Evolutionary conservation across 1,140 invertebrate genomes (phyloP).

Genomic region (Drosophila rufa): DNA sequence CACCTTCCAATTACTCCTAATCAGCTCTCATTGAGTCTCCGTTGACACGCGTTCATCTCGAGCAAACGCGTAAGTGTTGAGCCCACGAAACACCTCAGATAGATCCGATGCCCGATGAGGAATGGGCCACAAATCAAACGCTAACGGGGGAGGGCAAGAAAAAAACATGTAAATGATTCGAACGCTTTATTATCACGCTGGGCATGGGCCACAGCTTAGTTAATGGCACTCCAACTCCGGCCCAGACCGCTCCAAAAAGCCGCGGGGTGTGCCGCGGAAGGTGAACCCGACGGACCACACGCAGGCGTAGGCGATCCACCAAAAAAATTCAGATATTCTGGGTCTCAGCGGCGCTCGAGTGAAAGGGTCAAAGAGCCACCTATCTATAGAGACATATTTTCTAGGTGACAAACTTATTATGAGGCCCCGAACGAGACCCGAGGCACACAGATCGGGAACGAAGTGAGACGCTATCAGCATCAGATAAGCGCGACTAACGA

Average conservation of each 20-base stretch:
- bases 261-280: conserved; percentile 55
- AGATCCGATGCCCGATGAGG: conserved; percentile 20
- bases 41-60: conserved; percentile 28
- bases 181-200: conserved; percentile 75
- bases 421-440: conserved; percentile 13
- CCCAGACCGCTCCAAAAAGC: conserved; percentile 40
- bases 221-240: conserved; percentile 60
- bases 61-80: conserved; percentile 40
- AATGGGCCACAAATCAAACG: conserved; percentile 50
- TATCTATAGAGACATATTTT: conserved; percentile 74
- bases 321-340: conserved; percentile 2
- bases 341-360: conserved; percentile 60
- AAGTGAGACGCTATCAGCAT: conserved; percentile 74
- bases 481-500: conserved; percentile 72
- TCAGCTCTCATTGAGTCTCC: conserved; percentile 16
- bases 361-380: conserved; percentile 65
- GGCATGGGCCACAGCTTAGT: conserved; percentile 56
- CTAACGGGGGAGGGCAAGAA: conserved; percentile 19
- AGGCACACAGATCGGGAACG: conserved; percentile 48
- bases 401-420: conserved; percentile 84
- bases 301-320: conserved; percentile 37
- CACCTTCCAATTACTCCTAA: conserved; percentile 17
- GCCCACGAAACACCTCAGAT: conserved; percentile 25
- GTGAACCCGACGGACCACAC: conserved; percentile 59
- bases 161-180: conserved; percentile 71